Evolutionary conservation across 2,797 vertebrate genomes (phyloP).

Genomic region (Danio aesculapii): DNA sequence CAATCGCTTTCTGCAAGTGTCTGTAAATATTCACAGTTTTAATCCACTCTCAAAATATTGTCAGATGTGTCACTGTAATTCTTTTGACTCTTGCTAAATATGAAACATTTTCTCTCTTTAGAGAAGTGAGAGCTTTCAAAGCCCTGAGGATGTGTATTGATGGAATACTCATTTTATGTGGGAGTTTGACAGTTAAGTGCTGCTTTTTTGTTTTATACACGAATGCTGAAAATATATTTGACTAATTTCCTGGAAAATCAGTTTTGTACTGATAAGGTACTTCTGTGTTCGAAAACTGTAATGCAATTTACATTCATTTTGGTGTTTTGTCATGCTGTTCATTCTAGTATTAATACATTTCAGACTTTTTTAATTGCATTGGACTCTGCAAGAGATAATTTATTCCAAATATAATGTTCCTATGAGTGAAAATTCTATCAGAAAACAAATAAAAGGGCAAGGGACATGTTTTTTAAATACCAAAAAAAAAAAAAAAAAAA

Average conservation of each 20-base stretch:
- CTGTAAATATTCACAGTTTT: slow-evolving; percentile 17
- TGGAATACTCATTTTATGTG: slow-evolving; percentile 5
- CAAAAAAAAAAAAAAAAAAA: too few relatives aligned
- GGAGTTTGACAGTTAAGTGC: slow-evolving; percentile 7
- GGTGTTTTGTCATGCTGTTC: not conserved
- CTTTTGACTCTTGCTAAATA: not conserved
- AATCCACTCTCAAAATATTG: slow-evolving; percentile 4
- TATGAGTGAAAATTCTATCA: too few relatives aligned
- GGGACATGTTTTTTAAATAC: too few relatives aligned
- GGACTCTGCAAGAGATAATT: not conserved
- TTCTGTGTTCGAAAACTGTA: not conserved
- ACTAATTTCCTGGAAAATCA: not conserved
- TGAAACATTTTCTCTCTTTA: not conserved
- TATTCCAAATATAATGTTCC: not conserved
- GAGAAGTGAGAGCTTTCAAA: not conserved
- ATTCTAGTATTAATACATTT: not conserved
- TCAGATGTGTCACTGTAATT: slow-evolving; percentile 11
- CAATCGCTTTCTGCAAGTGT: not conserved
- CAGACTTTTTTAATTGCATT: not conserved
- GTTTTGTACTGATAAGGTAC: not conserved
- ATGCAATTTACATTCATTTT: not conserved
- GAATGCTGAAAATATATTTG: not conserved
- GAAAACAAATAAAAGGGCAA: too few relatives aligned
- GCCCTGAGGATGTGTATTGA: not conserved
- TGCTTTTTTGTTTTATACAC: not conserved